These are phyloP conservation scores for human DNA, from an alignment of 2,113 vertebrate genomes.

Conservation along the genomic window DNA sequence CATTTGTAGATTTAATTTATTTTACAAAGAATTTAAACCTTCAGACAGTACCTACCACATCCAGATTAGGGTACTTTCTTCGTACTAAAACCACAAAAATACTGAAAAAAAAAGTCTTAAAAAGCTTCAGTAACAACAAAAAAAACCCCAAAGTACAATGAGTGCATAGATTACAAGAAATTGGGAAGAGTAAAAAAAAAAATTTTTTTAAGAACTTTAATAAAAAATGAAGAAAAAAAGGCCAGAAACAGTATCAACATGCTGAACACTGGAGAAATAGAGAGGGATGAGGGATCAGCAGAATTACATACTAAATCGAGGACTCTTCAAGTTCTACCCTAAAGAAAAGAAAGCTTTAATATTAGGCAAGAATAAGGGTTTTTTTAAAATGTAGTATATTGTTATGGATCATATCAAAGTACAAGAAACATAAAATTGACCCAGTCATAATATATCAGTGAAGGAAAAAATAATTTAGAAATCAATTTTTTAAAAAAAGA, in stretches of 20 bases:
- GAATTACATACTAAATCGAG: neutral
- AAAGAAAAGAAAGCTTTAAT: neutral
- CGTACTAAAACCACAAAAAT: slow-evolving; percentile 46
- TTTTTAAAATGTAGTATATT: neutral
- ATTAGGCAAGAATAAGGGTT: neutral
- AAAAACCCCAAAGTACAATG: neutral
- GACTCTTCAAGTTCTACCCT: neutral
- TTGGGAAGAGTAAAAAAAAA: neutral
- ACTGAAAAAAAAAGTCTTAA: slow-evolving; percentile 12
- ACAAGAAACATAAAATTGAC: neutral
- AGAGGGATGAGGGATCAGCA: neutral
- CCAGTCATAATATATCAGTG: neutral
- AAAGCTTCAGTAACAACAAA: slow-evolving; percentile 13
- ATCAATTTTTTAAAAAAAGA: neutral
- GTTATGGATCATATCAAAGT: neutral
- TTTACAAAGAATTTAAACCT: slow-evolving; percentile 32
- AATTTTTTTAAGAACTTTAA: neutral
- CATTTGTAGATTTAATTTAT: neutral
- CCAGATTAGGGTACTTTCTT: slow-evolving; percentile 9
- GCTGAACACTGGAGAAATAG: neutral
- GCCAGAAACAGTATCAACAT: neutral
- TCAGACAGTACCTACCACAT: neutral
- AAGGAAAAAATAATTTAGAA: slow-evolving; percentile 36
- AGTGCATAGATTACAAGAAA: neutral
- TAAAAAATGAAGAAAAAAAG: neutral